phyloP scores from a whole-genome alignment of 1,140 invertebrate genomes.

The Ceratoteleas bidentatus region DNA sequence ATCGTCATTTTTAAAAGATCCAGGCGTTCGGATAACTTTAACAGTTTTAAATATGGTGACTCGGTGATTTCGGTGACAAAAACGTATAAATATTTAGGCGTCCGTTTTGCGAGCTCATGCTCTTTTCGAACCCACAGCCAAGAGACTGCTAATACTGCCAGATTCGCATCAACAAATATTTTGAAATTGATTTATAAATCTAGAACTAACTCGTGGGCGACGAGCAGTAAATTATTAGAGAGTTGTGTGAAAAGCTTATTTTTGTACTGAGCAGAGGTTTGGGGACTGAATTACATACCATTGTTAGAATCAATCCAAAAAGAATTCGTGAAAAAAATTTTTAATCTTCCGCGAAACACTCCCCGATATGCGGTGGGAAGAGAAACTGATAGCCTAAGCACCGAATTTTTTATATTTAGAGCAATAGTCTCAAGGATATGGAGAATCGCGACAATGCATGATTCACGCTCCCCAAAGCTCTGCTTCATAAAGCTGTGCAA shows the following conservation, averaged over 20 bases:
- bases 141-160: too few species aligned
- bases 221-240: too few species aligned
- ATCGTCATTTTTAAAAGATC: background rate
- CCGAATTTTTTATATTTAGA: background rate
- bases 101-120: constrained; percentile 1
- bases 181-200: too few species aligned
- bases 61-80: background rate
- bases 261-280: background rate
- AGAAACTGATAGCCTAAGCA: background rate
- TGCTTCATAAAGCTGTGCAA: background rate
- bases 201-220: too few species aligned
- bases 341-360: background rate
- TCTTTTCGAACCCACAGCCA: constrained; percentile 6
- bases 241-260: background rate
- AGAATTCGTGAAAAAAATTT: background rate
- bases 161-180: too few species aligned
- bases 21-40: background rate
- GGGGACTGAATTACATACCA: background rate
- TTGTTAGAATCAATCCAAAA: background rate
- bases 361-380: constrained; percentile 3
- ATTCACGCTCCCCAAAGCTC: background rate
- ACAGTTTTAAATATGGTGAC: background rate
- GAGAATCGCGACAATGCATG: background rate
- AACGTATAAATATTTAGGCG: constrained; percentile 15
- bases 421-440: background rate